Conservation (phyloP, 2,797 vertebrate genomes). For the Serranus cabrilla region DNA sequence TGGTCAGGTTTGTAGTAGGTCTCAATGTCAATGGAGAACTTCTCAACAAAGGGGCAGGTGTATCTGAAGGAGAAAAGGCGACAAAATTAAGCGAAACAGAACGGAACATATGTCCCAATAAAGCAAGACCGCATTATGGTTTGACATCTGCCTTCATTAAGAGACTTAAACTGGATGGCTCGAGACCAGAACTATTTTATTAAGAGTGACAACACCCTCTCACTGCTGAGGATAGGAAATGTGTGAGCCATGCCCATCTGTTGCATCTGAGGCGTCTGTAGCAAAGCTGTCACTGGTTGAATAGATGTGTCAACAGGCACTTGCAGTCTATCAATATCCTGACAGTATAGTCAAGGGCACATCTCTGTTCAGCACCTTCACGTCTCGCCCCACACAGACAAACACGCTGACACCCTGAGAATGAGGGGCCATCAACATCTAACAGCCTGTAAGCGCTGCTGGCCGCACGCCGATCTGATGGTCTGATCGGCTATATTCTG, state of each 20-base stretch:
- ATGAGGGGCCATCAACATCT: slow-evolving; percentile 48
- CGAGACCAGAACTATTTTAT: slow-evolving; percentile 33
- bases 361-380: slow-evolving; percentile 62
- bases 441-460: slow-evolving; percentile 34
- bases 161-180: slow-evolving; percentile 9
- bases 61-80: slow-evolving; percentile 84
- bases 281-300: slow-evolving; percentile 63
- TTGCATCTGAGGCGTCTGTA: slow-evolving; percentile 52
- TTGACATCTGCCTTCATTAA: slow-evolving; percentile 22
- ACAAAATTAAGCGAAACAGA: slow-evolving; percentile 1
- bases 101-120: background rate
- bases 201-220: slow-evolving; percentile 24
- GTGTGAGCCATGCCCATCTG: slow-evolving; percentile 65
- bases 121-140: background rate
- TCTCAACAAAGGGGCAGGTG: slow-evolving; percentile 98
- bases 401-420: slow-evolving; percentile 47
- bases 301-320: slow-evolving; percentile 70
- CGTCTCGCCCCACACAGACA: slow-evolving; percentile 48
- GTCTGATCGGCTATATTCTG: slow-evolving; percentile 34
- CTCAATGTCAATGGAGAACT: slow-evolving; percentile 99
- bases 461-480: slow-evolving; percentile 35
- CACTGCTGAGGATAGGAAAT: slow-evolving; percentile 29
- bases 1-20: slow-evolving; percentile 96
- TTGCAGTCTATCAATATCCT: slow-evolving; percentile 71
- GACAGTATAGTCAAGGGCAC: slow-evolving; percentile 61